A percentile compares a stretch with the other conserved stretches of the same genome.
Conservation (phyloP, 2,888 invertebrate species). For the Eucera pruinosa region DNA sequence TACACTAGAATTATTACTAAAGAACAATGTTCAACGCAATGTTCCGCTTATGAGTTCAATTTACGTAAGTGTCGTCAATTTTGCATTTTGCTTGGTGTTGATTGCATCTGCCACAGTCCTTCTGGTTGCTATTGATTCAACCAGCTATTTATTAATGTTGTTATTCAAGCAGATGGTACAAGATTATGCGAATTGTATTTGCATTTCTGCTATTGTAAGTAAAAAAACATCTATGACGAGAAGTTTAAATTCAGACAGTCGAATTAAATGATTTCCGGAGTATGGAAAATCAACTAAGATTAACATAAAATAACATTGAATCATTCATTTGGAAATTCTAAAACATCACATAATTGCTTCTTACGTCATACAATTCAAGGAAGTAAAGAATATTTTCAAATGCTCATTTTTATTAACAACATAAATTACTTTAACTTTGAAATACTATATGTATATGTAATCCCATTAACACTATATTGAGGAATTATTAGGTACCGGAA, state of each 20-base stretch:
- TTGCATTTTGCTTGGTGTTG: not conserved
- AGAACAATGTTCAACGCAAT: not conserved
- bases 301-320: not conserved
- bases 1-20: not conserved
- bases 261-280: not conserved
- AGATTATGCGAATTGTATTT: slow-evolving; percentile 30
- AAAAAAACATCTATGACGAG: no score
- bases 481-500: no score
- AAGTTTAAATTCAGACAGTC: not conserved
- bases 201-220: not conserved
- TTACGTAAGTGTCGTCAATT: slow-evolving; percentile 6
- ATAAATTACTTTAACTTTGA: no score
- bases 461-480: no score
- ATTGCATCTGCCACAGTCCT: not conserved
- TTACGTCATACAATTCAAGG: no score
- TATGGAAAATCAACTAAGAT: not conserved
- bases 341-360: not conserved
- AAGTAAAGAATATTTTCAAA: no score
- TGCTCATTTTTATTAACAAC: no score
- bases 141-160: not conserved
- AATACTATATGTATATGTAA: no score
- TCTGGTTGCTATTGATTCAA: not conserved
- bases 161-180: not conserved
- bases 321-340: not conserved
- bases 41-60: not conserved